These are phyloP conservation scores for Coregonus clupeaformis DNA, from an alignment of 2,113 vertebrate genomes.

Conservation along the genomic window DNA sequence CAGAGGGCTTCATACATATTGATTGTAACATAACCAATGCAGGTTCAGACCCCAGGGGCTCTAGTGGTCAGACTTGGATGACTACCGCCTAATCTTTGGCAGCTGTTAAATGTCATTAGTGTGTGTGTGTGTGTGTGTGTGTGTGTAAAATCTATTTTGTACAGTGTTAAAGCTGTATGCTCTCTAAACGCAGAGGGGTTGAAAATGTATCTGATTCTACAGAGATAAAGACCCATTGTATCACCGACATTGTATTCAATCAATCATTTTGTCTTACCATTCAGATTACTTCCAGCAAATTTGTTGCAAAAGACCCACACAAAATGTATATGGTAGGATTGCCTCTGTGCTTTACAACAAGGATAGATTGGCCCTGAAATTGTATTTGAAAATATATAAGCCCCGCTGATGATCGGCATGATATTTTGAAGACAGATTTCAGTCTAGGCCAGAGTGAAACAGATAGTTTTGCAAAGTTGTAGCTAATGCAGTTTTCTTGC, in stretches of 20 bases:
- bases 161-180: background rate
- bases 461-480: background rate
- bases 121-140: too few species aligned
- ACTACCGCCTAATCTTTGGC: too few species aligned
- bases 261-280: constrained; percentile 8
- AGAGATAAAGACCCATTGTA: background rate
- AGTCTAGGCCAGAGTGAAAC: background rate
- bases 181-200: background rate
- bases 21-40: background rate
- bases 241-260: constrained; percentile 6
- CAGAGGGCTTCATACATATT: background rate
- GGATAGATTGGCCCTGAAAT: constrained; percentile 26
- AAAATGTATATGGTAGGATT: background rate
- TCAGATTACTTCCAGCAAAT: constrained; percentile 32
- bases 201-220: background rate
- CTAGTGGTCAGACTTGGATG: too few species aligned
- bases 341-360: background rate
- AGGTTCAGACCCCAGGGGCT: too few species aligned
- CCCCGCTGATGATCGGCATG: constrained; percentile 20
- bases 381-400: constrained; percentile 20
- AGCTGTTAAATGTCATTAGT: too few species aligned
- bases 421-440: constrained; percentile 2
- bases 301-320: constrained; percentile 1
- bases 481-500: background rate
- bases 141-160: too few species aligned